phyloP scores from a whole-genome alignment of 2,113 vertebrate genomes.

The Malaclemys terrapin region DNA sequence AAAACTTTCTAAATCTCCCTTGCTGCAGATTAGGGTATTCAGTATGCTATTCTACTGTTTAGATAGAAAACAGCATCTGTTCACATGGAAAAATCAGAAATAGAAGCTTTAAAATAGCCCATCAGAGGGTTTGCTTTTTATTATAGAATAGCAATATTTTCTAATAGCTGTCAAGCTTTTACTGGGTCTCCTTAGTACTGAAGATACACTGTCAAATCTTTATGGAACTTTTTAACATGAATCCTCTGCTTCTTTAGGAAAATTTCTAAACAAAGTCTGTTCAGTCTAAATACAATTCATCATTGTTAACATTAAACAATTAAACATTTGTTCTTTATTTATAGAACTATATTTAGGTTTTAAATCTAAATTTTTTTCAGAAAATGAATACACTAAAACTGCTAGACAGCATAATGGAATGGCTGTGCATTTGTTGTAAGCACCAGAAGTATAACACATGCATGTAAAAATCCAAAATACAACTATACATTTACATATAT shows the following conservation, averaged over 20 bases:
- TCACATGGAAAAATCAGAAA: constrained; percentile 12
- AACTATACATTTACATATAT: neutral
- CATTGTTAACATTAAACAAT: neutral
- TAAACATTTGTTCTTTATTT: neutral
- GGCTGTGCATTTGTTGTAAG: neutral
- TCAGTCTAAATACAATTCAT: neutral
- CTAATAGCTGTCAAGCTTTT: neutral
- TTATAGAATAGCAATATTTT: neutral
- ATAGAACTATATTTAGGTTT: neutral
- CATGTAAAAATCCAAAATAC: neutral
- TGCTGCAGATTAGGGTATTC: neutral
- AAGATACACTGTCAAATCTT: neutral
- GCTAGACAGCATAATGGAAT: neutral
- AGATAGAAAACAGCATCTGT: neutral
- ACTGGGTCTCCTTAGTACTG: neutral
- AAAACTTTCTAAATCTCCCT: neutral
- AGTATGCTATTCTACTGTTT: neutral
- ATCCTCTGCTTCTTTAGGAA: neutral
- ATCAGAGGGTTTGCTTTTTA: neutral
- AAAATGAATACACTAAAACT: neutral
- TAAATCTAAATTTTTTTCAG: neutral
- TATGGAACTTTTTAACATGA: neutral
- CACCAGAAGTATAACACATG: neutral
- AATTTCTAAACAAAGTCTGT: neutral
- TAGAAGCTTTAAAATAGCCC: constrained; percentile 2